Base-by-base conservation (phyloP, 2,888 invertebrate species). In the Drosophila anomalata region DNA sequence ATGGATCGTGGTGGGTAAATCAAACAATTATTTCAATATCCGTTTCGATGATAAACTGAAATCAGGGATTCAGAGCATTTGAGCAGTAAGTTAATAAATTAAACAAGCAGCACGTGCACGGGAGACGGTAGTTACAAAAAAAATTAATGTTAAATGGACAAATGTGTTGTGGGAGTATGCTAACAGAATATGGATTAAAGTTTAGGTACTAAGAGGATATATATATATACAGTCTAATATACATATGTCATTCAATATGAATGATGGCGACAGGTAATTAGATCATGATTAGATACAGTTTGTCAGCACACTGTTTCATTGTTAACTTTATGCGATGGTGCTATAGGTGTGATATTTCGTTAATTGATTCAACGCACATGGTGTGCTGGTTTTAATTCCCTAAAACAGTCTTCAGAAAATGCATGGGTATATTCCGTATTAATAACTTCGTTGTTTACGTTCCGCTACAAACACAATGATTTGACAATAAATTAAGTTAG, bases 21-120 rank as follows among this genome's bases (percentile, higher is more conserved):
- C 62, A 90, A 81, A 90, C 78, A 73, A 87, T 89, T 73, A 90
- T 85, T 88, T 90, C 90, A 89, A 89, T 79, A 76, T 90, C 90
- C 80, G 77, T 89, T 79, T 83, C 83, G 81, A 90, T 77, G 76
- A 68, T 80, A 60, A 89, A 84, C 90, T 90, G 88, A 66, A 88
- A 87, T 77, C 86, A 68, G 73, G 54, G 76, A 72, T 79, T 66
- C 67, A 75, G 70, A 41, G 51, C 60, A 44, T 54, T 55, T 62
- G 29, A 31, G 62, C 47, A 55, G 56, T 42, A 65, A 48, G 62
- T 71, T 69, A 71, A 53, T 65, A 53, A 29, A 50, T 53, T 33
- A 48, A 42, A 17, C 29, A 54, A 57, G 56, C 70, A 24, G 33
- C 22, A 14, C 53, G 36, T 63, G 56, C 53, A 63, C 39, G 63